A percentile compares a stretch with the other conserved stretches of the same genome.
Conservation (phyloP, 2,888 invertebrate species). For the Scelioninae gen. 1 region DNA sequence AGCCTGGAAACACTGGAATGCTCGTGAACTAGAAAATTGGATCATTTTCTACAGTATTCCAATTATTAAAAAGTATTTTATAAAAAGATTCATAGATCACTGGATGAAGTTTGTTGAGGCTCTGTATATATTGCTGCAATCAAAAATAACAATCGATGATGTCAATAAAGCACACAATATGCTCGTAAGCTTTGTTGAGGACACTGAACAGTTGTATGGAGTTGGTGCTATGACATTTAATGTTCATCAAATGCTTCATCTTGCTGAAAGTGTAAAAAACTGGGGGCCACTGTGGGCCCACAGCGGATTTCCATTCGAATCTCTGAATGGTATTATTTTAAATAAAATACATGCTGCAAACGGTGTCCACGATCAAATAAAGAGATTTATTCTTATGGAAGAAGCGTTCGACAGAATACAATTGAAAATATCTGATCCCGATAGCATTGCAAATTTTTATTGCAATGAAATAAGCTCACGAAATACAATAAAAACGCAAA, state of each 20-base stretch:
- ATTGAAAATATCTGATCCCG: not conserved
- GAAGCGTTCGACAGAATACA: not conserved
- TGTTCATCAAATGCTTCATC: slow-evolving; percentile 15
- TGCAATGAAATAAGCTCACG: slow-evolving; percentile 12
- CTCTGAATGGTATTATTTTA: slow-evolving; percentile 33
- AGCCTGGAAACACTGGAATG: slow-evolving; percentile 43
- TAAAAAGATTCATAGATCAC: not conserved
- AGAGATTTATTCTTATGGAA: slow-evolving; percentile 17
- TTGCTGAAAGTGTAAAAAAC: slow-evolving; percentile 12
- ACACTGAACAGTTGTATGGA: slow-evolving; percentile 24
- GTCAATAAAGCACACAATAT: not conserved
- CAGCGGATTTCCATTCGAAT: slow-evolving; percentile 35
- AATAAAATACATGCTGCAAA: slow-evolving; percentile 45
- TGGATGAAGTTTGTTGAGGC: not conserved
- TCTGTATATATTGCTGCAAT: not conserved
- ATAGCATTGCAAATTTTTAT: not conserved
- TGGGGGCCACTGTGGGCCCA: slow-evolving; percentile 28
- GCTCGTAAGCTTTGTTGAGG: not conserved
- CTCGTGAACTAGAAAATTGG: slow-evolving; percentile 22
- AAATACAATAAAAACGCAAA: not conserved
- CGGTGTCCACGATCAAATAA: slow-evolving; percentile 48
- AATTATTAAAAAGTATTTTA: slow-evolving; percentile 10
- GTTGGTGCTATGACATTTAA: slow-evolving; percentile 19
- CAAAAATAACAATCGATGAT: not conserved
- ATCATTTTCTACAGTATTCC: slow-evolving; percentile 39